Percentiles rank a stretch among this genome's conserved stretches.
Evolutionary conservation across 2,888 invertebrate genomes (phyloP).

Genomic region (Deladenus siricidicola): DNA sequence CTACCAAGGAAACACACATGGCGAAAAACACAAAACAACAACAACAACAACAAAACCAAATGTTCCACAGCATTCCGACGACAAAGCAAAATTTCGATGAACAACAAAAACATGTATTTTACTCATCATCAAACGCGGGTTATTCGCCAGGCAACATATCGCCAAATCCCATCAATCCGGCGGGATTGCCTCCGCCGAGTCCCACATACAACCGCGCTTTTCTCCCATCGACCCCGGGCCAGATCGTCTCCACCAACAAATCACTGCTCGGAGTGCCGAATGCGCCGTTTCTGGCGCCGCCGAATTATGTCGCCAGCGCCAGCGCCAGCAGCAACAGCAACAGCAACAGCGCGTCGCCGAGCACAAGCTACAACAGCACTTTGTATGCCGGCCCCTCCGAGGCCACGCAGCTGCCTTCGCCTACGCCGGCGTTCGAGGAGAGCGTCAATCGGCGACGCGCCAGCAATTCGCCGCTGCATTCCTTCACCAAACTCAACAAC

Average conservation of each 20-base stretch:
- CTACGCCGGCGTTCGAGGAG: background rate
- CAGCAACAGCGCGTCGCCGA: background rate
- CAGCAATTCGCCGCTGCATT: background rate
- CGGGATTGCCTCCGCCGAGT: background rate
- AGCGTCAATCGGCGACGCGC: background rate
- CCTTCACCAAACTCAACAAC: conserved; percentile 16
- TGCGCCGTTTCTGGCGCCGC: background rate
- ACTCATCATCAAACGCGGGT: no score
- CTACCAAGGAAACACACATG: no score
- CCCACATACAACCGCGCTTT: background rate
- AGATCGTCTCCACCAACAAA: no score
- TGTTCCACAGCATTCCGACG: background rate
- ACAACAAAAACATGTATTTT: background rate
- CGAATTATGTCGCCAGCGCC: background rate
- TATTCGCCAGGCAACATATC: no score
- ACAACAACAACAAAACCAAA: no score
- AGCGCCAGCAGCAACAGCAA: background rate
- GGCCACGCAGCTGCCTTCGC: background rate
- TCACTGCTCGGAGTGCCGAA: no score
- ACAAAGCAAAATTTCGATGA: background rate
- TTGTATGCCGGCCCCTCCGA: no score
- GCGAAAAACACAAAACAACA: no score
- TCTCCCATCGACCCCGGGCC: background rate
- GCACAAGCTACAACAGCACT: no score
- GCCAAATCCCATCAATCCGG: no score